Conservation (phyloP, 2,113 vertebrate genomes). For the Ageneiosus marmoratus region DNA sequence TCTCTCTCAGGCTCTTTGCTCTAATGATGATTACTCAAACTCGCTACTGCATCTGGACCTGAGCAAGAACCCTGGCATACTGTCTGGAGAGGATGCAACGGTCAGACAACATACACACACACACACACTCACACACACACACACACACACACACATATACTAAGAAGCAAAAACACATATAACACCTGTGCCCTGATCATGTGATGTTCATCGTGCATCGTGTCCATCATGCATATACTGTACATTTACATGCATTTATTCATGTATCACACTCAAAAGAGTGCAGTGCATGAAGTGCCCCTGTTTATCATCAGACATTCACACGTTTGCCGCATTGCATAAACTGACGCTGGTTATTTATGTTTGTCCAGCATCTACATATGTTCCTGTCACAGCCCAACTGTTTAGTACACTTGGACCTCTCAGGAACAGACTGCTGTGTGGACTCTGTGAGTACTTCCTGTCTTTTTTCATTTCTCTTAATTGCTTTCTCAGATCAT, state of each 20-base stretch:
- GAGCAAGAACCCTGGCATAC: constrained; percentile 85
- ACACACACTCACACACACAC: constrained; percentile 12
- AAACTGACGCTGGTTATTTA: background rate
- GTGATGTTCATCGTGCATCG: background rate
- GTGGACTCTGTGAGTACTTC: constrained; percentile 79
- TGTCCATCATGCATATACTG: background rate
- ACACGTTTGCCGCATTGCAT: constrained; percentile 13
- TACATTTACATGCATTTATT: background rate
- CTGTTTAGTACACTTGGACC: constrained; percentile 84
- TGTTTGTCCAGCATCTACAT: constrained; percentile 78
- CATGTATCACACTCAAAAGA: background rate
- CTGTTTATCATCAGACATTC: constrained; percentile 4
- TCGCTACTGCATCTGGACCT: constrained; percentile 87
- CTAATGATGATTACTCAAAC: constrained; percentile 85
- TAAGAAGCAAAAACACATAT: background rate
- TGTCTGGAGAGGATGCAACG: constrained; percentile 85
- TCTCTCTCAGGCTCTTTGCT: constrained; percentile 86
- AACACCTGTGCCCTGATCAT: background rate
- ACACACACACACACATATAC: background rate
- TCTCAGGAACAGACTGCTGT: constrained; percentile 85
- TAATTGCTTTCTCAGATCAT: background rate
- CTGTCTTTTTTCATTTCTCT: background rate
- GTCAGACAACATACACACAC: constrained; percentile 66
- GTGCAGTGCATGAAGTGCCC: background rate
- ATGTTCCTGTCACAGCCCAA: constrained; percentile 89